Base-by-base conservation (phyloP, 2,797 vertebrate species). In the Orestias chungarensis region DNA sequence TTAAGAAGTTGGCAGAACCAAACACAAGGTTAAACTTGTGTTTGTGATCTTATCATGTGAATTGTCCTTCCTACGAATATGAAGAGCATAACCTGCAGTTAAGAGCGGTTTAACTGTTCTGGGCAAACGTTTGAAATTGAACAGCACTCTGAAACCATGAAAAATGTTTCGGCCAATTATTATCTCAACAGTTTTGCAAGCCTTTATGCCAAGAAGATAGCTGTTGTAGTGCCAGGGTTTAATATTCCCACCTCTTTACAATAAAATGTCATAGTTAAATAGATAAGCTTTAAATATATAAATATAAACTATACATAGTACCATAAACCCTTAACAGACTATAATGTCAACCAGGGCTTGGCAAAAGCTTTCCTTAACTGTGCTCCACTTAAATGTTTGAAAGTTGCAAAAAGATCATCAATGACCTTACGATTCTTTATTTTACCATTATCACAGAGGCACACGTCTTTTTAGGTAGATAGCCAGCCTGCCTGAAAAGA, bases 151-250 rank as follows among this genome's bases (percentile, higher is more conserved):
- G n/a, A 68, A 68, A 38, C 17, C 35, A 55, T 31, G 42, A 31
- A 44, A 46, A 46, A 25, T n/a, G 25, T 29, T 62, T 64, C 55
- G 75, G 86, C 79, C 85, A 85, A 84, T 69, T 23, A 83, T 87
- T 79, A 88, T 52, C 68, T 88, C 85, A 87, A 18, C 71, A 31
- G 43, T 76, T 85, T 87, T 80, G 85, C 64, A 79, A 77, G 72
- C 43, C 38, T 43, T 67, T 52, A 40, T 57, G 67, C 43, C 71
- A 69, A 44, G 47, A 72, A 70, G 50, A 76, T 73, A 52, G 64
- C 29, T 3, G 29, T 46, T 18, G 25, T 46, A 64, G 71, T 75
- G 59, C 31, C 23, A 12, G 14, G 74, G 68, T 47, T 59, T 44
- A 50, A 49, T 44, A 68, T 75, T 62, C 74, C 73, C 78, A 76